A percentile compares a stretch with the other conserved stretches of the same genome.
Evolutionary conservation across 2,113 vertebrate genomes (phyloP).

Genomic region (Colinus virginianus): DNA sequence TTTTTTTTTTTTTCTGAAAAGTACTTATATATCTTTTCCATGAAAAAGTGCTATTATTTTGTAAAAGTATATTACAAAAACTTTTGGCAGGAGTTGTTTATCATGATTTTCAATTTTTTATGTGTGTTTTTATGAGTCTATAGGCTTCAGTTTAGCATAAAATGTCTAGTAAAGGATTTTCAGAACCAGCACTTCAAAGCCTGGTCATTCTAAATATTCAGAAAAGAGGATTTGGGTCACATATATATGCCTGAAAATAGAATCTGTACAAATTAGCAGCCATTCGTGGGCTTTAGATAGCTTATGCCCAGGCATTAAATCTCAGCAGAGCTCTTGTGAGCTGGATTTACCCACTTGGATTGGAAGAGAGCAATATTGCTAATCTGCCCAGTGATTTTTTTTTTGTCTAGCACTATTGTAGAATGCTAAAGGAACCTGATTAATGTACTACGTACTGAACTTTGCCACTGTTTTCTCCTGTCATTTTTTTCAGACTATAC

Average conservation of each 20-base stretch:
- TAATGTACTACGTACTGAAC: neutral
- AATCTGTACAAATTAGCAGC: neutral
- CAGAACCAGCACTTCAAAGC: neutral
- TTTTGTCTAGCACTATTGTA: neutral
- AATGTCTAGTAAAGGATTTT: neutral
- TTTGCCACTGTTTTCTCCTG: accelerated
- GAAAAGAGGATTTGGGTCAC: neutral
- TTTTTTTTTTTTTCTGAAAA: neutral
- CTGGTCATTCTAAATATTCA: neutral
- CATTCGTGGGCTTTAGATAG: neutral
- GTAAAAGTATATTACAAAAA: neutral
- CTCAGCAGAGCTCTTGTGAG: neutral
- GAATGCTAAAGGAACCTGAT: neutral
- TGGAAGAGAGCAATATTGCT: neutral
- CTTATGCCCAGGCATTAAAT: neutral
- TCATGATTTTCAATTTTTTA: constrained; percentile 29
- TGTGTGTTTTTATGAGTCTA: neutral
- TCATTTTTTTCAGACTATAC: neutral
- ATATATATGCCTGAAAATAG: neutral
- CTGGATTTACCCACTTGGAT: neutral
- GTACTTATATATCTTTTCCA: constrained; percentile 22
- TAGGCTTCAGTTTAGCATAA: neutral
- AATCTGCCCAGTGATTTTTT: neutral
- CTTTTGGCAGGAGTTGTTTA: constrained; percentile 7
- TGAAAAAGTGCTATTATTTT: neutral